Base-by-base conservation (phyloP, 2,888 invertebrate species). In the Chironomus riparius region DNA sequence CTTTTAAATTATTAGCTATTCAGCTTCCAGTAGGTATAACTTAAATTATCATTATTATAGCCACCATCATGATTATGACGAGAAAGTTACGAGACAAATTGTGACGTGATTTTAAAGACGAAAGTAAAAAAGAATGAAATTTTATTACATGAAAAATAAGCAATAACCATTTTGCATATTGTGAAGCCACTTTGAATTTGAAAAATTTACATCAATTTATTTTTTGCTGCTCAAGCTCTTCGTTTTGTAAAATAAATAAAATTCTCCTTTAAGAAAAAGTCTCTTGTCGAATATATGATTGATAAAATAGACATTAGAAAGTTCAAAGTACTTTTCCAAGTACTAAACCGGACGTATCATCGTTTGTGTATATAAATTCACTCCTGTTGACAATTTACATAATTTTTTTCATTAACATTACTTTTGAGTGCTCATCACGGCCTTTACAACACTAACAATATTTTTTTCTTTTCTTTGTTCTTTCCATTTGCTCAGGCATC, bases 121-220 rank as follows among this genome's bases (percentile, higher is more conserved):
- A 38, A 7, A 38, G 7, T 38, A 38, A 38, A 38, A 2, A 38
- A 38, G 1, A 10, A 38, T 28, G 10, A 10, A 38, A 38, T 1
- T 10, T 38, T 10, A 38, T 10, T 38, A 10, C 10, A 38, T 10
- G 4, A 38, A 38, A 38, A 38, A 22, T 1, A 65, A 13, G 65
- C 24, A 65, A n/a, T 22, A 24, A n/a, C 24, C n/a, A 24, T 21
- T 65, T 12, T 65, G 24, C n/a, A 65, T 24, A 24, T 65, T 65
- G 65, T 24, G 21, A 65, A 24, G 56, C 65, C 65, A 24, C 65
- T 65, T 65, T 65, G 22, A 21, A 3, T 65, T 24, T 68, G 68
- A 68, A 28, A 68, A 68, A 68, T 68, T 68, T 38, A 47, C 68
- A 47, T 4, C 68, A 68, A 24, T 68, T 68, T 68, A 28, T 68